Evolutionary conservation across 2,113 vertebrate species (phyloP), one percentile per base, ranked within the genome.

Genomic region (Aix galericulata): DNA sequence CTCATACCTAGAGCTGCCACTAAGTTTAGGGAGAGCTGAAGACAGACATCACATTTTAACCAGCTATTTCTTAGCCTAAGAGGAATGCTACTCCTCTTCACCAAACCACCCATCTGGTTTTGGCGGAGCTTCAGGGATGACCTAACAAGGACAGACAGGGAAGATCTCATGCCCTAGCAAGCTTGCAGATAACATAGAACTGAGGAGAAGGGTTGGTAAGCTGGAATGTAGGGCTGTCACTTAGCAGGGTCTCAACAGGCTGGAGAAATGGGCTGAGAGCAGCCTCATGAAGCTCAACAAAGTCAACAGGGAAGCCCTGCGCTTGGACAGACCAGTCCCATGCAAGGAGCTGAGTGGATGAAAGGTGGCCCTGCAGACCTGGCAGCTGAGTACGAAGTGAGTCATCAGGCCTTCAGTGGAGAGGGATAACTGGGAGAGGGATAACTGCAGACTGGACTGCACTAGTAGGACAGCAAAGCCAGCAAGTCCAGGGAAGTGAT

Each of bases 251-350:
- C 55, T 83, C 1, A 0, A 66, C 4, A 68, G 32, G n/a, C 21
- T 85, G 53, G 79, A 60, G 75, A 78, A 94, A 73, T 32, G 26
- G 44, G 38, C 79, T 63, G 32, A 46, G 71, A 91, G 26, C 42
- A 50, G 63, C 44, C 31, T 34, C 13, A 9, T 27, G 50, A 53
- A 90, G 69, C 29, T 14, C 60, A 58, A 6, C 17, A 8, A 59
- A 52, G 32, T 32, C 55, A 62, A 38, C 18, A n/a, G 27, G 14
- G 22, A 89, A 36, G 44, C 14, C 10, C 20, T 32, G 9, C 25
- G 12, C 48, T 66, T 12, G 46, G 58, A 62, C n/a, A 67, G 48
- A 55, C 13, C 5, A 48, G 17, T 40, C 59, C 31, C 42, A 25
- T 82, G 38, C 71, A 94, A 32, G 32, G 17, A 50, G 59, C 21